Conservation (phyloP, 2,888 invertebrate species). For the Drosophila merina region DNA sequence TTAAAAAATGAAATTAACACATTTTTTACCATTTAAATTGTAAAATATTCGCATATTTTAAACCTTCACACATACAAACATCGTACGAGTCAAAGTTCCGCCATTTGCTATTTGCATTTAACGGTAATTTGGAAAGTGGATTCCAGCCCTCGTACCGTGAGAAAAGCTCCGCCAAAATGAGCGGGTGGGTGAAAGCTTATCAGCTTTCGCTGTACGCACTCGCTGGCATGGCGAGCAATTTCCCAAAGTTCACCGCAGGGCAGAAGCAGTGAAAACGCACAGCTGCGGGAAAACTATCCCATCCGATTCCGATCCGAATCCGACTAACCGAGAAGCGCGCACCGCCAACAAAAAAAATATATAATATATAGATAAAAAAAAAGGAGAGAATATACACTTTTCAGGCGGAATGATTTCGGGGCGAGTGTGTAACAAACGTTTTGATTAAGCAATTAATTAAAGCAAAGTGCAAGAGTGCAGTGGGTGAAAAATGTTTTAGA, state of each 20-base stretch:
- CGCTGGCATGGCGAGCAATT: slow-evolving; percentile 57
- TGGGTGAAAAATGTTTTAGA: slow-evolving; percentile 74
- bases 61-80: too few relatives aligned
- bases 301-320: slow-evolving; percentile 10
- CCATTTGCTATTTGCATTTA: background rate
- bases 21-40: too few relatives aligned
- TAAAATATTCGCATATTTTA: too few relatives aligned
- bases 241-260: slow-evolving; percentile 63
- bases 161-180: slow-evolving; percentile 6
- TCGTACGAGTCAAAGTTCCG: background rate
- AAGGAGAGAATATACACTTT: slow-evolving; percentile 46
- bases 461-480: slow-evolving; percentile 76
- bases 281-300: slow-evolving; percentile 61
- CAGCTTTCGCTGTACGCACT: slow-evolving; percentile 54
- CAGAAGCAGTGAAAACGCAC: slow-evolving; percentile 71
- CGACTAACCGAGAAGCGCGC: slow-evolving; percentile 53
- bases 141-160: slow-evolving; percentile 58
- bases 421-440: slow-evolving; percentile 61
- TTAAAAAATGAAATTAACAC: too few relatives aligned
- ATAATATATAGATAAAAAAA: slow-evolving; percentile 18
- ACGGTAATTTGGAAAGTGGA: slow-evolving; percentile 11
- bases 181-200: slow-evolving; percentile 36
- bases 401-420: slow-evolving; percentile 61
- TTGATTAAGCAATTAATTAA: slow-evolving; percentile 77
- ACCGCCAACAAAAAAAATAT: slow-evolving; percentile 38